phyloP scores from a whole-genome alignment of 1,140 invertebrate species.

The Thalassaphorura encarpata region DNA sequence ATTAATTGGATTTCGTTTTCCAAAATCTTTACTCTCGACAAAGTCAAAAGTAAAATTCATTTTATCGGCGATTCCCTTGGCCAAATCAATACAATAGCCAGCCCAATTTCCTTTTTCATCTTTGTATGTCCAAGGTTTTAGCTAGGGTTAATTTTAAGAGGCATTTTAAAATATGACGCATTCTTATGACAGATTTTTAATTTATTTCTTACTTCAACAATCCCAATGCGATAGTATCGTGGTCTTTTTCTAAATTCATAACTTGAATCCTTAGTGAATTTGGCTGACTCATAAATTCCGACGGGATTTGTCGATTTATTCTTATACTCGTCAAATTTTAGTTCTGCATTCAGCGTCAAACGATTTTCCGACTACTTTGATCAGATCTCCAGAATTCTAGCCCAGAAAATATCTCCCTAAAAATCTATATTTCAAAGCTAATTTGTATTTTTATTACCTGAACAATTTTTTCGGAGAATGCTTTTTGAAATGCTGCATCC shows the following conservation, averaged over 20 bases:
- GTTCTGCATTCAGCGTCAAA: neutral
- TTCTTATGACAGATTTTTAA: no score
- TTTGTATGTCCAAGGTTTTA: slow-evolving; percentile 29
- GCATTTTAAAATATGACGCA: no score
- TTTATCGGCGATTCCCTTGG: slow-evolving; percentile 57
- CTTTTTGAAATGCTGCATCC: slow-evolving; percentile 6
- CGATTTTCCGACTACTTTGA: no score
- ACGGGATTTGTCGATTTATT: slow-evolving; percentile 20
- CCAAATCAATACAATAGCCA: slow-evolving; percentile 88
- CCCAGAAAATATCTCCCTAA: slow-evolving; percentile 18
- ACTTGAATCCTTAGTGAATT: slow-evolving; percentile 8
- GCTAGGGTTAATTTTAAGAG: slow-evolving; percentile 9
- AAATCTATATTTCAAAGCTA: slow-evolving; percentile 2
- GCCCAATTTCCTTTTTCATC: slow-evolving; percentile 45
- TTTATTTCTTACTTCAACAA: slow-evolving; percentile 31
- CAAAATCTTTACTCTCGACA: slow-evolving; percentile 61
- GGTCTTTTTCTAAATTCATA: slow-evolving; percentile 23
- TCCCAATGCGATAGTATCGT: slow-evolving; percentile 33
- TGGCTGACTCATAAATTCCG: slow-evolving; percentile 19
- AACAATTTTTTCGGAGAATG: slow-evolving; percentile 5
- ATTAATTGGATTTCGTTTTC: slow-evolving; percentile 49
- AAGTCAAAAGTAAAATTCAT: slow-evolving; percentile 84
- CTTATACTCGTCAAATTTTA: slow-evolving; percentile 16
- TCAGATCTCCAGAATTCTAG: slow-evolving; percentile 1
- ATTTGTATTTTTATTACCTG: no score